Base-by-base conservation (phyloP, 2,113 vertebrate species). In the Xenus cinereus region DNA sequence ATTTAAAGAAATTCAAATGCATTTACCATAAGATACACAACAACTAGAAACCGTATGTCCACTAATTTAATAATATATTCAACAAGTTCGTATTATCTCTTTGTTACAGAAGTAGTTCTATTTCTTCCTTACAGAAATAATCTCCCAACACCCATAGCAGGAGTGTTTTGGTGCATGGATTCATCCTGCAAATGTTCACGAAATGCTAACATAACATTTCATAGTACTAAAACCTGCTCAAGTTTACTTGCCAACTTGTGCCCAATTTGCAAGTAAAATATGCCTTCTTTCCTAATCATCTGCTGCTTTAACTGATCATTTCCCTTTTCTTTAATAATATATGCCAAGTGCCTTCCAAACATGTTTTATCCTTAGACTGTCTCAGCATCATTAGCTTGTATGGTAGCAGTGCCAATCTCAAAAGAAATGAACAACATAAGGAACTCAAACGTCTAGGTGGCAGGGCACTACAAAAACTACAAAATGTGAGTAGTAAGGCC, bases 201-300 rank as follows among this genome's bases (percentile, higher is more conserved):
- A 95, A 91, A 80, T 64, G 87, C 83, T 95, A 90, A 96, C 87
- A 94, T 86, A 79, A 95, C 81, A 93, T 93, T 97, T 98, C 94
- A 81, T 85, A 95, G 69, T 83, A 92, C 66, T 94, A 94, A 97
- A 97, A 96, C 74, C 83, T 92, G 78, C 35, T 97, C 77, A 84
- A 95, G 92, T 97, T 97, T 94, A 97, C 93, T 97, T 98, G 97
- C 95, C 97, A 98, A 93, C 92, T 94, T 82, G 50, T 96, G 78
- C 39, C 87, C 53, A 76, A 97, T 96, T 98, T 98, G 97, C 97
- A 98, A 98, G 97, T 98, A 97, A 98, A 96, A 98, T 98, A 69
- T 85, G 74, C 76, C 85, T 95, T 83, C 90, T 83, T 94, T 95
- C 90, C 92, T 97, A 97, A 98, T 98, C 92, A 95, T 95, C 93